Percentiles rank a stretch among this genome's conserved stretches.
phyloP scores from a whole-genome alignment of 1,140 invertebrate genomes.

The Forficula auricularia region DNA sequence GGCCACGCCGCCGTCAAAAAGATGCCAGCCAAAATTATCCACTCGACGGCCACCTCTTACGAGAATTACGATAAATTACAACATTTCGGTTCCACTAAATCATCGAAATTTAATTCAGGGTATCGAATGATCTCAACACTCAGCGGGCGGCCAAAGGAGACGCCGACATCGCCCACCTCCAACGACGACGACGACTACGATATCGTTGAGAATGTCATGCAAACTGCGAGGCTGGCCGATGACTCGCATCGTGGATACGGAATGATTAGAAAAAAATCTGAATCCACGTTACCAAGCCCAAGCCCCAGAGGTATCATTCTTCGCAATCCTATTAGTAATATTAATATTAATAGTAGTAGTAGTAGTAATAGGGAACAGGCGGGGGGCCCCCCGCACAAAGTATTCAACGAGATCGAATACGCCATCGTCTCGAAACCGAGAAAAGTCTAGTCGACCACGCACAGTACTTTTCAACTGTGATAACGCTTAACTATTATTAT shows the following conservation, averaged over 20 bases:
- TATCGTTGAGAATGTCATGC: constrained; percentile 5
- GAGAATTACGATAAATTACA: constrained; percentile 53
- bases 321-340: no score
- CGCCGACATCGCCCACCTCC: background rate
- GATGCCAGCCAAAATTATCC: constrained; percentile 19
- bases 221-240: constrained; percentile 39
- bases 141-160: no score
- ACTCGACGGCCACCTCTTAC: constrained; percentile 5
- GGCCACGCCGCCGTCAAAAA: background rate
- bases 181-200: constrained; percentile 1
- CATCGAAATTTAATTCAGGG: no score
- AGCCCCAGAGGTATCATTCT: no score
- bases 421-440: constrained; percentile 65
- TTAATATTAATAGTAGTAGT: constrained; percentile 18
- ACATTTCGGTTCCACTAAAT: constrained; percentile 44
- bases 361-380: constrained; percentile 22
- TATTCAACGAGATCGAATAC: constrained; percentile 57
- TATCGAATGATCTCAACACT: no score
- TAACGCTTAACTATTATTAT: no score
- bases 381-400: constrained; percentile 38
- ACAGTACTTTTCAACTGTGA: no score
- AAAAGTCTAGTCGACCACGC: constrained; percentile 34
- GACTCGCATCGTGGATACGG: constrained; percentile 62
- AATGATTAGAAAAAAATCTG: constrained; percentile 46
- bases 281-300: constrained; percentile 26